These are phyloP conservation scores for Callorhinus ursinus DNA, from an alignment of 2,113 vertebrate genomes.

Conservation along the genomic window DNA sequence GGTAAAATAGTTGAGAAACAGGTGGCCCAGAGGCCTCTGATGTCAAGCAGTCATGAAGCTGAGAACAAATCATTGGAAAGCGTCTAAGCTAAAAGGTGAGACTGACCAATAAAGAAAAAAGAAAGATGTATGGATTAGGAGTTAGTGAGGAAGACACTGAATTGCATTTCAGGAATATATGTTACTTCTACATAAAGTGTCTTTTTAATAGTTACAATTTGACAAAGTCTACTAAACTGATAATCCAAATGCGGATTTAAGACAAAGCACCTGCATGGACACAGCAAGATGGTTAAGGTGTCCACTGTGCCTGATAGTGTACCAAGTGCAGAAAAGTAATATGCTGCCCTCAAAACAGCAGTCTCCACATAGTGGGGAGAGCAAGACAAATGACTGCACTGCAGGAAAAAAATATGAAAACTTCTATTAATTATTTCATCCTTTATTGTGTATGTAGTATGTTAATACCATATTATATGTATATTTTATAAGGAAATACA, in stretches of 20 bases:
- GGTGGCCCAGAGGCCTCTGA: slow-evolving; percentile 10
- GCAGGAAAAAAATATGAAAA: neutral
- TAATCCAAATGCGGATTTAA: neutral
- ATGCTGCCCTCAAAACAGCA: neutral
- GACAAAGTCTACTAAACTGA: neutral
- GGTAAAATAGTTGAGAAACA: slow-evolving; percentile 47
- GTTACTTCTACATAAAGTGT: neutral
- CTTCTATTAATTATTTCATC: neutral
- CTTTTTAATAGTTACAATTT: neutral
- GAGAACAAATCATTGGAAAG: slow-evolving; percentile 41
- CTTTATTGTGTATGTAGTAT: neutral
- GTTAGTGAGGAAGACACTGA: slow-evolving; percentile 15
- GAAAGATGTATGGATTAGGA: slow-evolving; percentile 12
- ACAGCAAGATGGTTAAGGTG: neutral
- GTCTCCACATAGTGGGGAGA: neutral
- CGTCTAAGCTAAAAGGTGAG: slow-evolving; percentile 14
- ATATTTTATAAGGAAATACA: neutral
- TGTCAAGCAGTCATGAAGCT: slow-evolving; percentile 34
- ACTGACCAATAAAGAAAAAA: slow-evolving; percentile 32
- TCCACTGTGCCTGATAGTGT: slow-evolving; percentile 22
- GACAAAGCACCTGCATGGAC: neutral
- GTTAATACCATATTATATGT: neutral
- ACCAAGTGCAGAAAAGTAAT: neutral
- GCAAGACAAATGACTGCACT: neutral
- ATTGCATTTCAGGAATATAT: slow-evolving; percentile 20